These are phyloP conservation scores for Sarcophaga rosellei DNA, from an alignment of 2,888 invertebrate genomes.

Conservation along the genomic window DNA sequence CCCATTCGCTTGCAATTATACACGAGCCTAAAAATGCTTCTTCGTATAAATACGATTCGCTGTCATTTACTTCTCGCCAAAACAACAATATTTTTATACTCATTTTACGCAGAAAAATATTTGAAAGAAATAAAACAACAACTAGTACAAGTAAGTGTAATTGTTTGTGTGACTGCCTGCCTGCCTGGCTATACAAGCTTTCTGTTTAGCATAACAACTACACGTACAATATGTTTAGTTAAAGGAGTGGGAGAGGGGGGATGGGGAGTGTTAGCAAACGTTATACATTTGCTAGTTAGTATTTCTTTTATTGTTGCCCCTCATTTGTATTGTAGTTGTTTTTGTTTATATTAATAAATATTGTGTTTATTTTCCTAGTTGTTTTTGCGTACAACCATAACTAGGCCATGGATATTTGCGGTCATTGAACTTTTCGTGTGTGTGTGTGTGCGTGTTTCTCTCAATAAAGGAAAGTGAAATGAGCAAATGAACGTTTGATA, in stretches of 20 bases:
- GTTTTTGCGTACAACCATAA: slow-evolving; percentile 72
- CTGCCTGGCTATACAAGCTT: neutral
- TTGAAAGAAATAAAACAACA: neutral
- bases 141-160: neutral
- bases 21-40: neutral
- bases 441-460: slow-evolving; percentile 10
- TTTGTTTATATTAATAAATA: slow-evolving; percentile 31
- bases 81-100: neutral
- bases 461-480: slow-evolving; percentile 19
- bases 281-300: slow-evolving; percentile 6
- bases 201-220: neutral
- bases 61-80: neutral
- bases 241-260: neutral
- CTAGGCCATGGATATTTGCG: slow-evolving; percentile 81
- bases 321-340: neutral
- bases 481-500: neutral
- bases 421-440: slow-evolving; percentile 78
- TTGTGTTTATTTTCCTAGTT: slow-evolving; percentile 3
- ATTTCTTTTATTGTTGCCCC: neutral
- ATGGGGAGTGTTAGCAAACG: neutral
- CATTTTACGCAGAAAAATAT: neutral
- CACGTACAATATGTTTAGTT: neutral
- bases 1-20: no score
- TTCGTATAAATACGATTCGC: neutral
- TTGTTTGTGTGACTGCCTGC: neutral